Evolutionary conservation across 2,888 invertebrate genomes (phyloP).

Genomic region (Miltochrista miniata): DNA sequence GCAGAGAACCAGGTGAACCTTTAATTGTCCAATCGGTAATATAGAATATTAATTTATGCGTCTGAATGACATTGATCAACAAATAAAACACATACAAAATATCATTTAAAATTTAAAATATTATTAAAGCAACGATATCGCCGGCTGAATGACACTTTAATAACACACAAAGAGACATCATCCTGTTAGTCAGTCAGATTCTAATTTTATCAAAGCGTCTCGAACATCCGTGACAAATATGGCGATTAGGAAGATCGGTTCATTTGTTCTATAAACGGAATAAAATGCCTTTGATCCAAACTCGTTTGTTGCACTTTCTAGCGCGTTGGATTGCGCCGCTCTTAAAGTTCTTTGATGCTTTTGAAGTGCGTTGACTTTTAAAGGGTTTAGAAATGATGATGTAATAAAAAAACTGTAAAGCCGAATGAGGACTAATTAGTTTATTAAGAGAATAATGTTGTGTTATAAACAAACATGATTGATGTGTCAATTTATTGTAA

Average conservation of each 20-base stretch:
- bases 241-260: slow-evolving; percentile 33
- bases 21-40: too few relatives aligned
- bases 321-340: background rate
- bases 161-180: slow-evolving; percentile 14
- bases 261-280: slow-evolving; percentile 51
- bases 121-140: too few relatives aligned
- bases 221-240: slow-evolving; percentile 32
- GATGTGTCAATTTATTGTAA: background rate
- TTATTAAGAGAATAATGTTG: background rate
- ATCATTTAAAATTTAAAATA: too few relatives aligned
- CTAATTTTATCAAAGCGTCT: slow-evolving; percentile 13
- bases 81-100: too few relatives aligned
- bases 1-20: too few relatives aligned
- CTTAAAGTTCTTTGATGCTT: slow-evolving; percentile 22
- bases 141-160: too few relatives aligned
- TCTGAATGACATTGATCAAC: too few relatives aligned
- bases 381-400: slow-evolving; percentile 12
- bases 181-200: slow-evolving; percentile 16
- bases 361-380: slow-evolving; percentile 12
- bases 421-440: background rate
- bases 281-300: slow-evolving; percentile 37
- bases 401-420: slow-evolving; percentile 1
- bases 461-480: background rate
- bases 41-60: too few relatives aligned
- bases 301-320: slow-evolving; percentile 33